A percentile compares a stretch with the other conserved stretches of the same genome.
These are phyloP conservation scores for Norana najaformis DNA, from an alignment of 2,888 invertebrate genomes.

Conservation along the genomic window DNA sequence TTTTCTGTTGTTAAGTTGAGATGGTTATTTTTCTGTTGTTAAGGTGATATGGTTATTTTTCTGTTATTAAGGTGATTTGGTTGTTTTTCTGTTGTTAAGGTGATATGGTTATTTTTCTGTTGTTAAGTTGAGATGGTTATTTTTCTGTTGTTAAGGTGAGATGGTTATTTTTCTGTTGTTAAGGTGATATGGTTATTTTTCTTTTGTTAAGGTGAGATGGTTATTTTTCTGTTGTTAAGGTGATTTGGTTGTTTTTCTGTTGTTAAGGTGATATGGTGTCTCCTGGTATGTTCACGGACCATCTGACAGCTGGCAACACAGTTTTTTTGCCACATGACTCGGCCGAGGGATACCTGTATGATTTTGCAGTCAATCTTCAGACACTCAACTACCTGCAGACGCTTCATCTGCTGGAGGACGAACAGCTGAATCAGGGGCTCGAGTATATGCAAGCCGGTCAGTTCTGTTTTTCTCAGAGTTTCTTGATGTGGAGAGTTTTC, in stretches of 20 bases:
- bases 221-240: not conserved
- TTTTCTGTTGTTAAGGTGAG: too few species aligned
- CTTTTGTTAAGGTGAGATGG: not conserved
- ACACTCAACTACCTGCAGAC: constrained; percentile 81
- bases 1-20: too few species aligned
- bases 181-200: too few species aligned
- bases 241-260: too few species aligned
- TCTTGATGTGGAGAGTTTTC: not conserved
- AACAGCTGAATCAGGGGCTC: constrained; percentile 78
- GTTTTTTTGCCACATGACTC: constrained; percentile 64
- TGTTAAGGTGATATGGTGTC: constrained; percentile 66
- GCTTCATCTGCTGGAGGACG: constrained; percentile 83
- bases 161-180: too few species aligned
- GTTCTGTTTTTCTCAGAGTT: constrained; percentile 20
- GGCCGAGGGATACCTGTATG: constrained; percentile 93
- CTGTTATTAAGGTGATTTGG: too few species aligned
- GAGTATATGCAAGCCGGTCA: constrained; percentile 75
- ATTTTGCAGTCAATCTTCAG: constrained; percentile 91
- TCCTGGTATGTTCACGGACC: constrained; percentile 64
- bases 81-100: too few species aligned
- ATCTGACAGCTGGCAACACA: constrained; percentile 60
- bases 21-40: too few species aligned
- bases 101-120: too few species aligned
- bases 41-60: too few species aligned
- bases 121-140: too few species aligned